Conservation (phyloP, 2,888 invertebrate species). For the Ophion ventricosus region DNA sequence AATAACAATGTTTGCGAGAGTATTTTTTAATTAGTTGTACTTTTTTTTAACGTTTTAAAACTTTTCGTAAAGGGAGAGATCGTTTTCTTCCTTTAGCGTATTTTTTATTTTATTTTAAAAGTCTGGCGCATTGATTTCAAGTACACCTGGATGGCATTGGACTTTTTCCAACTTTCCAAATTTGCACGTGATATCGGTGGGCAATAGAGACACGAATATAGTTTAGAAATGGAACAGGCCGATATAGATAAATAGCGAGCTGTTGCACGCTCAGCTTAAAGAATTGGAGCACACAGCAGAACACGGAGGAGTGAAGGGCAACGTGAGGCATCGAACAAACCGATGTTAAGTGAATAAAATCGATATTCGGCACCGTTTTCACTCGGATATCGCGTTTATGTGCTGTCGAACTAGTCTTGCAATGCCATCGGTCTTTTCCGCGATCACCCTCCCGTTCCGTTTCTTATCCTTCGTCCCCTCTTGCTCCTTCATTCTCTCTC, state of each 20-base stretch:
- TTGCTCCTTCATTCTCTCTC: not conserved
- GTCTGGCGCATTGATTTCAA: too few relatives aligned
- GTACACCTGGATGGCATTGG: too few relatives aligned
- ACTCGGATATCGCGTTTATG: constrained; percentile 65
- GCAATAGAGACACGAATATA: not conserved
- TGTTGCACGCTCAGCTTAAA: constrained; percentile 62
- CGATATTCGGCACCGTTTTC: constrained; percentile 69
- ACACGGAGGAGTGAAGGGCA: constrained; percentile 29
- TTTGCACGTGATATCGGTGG: not conserved
- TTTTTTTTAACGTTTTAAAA: too few relatives aligned
- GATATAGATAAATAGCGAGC: constrained; percentile 23
- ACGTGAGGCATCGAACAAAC: constrained; percentile 67
- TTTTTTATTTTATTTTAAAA: not conserved
- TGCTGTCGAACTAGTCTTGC: constrained; percentile 64
- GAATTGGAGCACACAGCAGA: constrained; percentile 65
- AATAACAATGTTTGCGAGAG: too few relatives aligned
- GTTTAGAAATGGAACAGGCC: constrained; percentile 15
- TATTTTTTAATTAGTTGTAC: too few relatives aligned
- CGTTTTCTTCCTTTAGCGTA: too few relatives aligned
- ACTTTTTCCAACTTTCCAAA: too few relatives aligned
- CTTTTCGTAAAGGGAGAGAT: too few relatives aligned
- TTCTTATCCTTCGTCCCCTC: too few relatives aligned
- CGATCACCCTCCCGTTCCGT: constrained; percentile 29
- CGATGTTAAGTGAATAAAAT: constrained; percentile 69
- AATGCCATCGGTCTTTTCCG: constrained; percentile 59